Conservation (phyloP, 2,797 vertebrate species). For the Anguilla marmorata region DNA sequence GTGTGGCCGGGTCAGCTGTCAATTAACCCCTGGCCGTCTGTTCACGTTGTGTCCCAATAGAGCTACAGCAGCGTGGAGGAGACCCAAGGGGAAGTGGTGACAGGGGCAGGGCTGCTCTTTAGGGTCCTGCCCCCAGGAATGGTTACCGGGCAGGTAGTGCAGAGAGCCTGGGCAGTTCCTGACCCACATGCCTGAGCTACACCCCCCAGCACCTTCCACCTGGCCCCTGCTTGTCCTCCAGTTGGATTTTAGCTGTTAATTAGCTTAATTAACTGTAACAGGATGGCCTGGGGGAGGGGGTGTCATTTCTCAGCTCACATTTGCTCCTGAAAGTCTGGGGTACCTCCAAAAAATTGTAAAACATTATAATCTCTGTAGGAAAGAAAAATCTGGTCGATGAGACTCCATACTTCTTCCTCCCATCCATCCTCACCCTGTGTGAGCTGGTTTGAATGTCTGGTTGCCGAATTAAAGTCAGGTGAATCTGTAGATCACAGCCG, state of each 20-base stretch:
- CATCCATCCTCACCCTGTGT: background rate
- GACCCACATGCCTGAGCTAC: background rate
- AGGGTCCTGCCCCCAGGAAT: conserved; percentile 26
- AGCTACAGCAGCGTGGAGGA: conserved; percentile 76
- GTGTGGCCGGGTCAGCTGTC: background rate
- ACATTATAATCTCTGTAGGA: background rate
- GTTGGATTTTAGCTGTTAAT: background rate
- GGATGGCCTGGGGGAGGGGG: background rate
- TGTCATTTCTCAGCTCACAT: background rate
- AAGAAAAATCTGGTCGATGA: background rate
- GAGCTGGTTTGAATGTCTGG: background rate
- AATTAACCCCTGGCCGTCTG: conserved; percentile 8
- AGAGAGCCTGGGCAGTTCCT: conserved; percentile 24
- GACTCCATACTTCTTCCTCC: background rate
- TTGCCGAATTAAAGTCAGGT: background rate
- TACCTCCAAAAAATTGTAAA: background rate
- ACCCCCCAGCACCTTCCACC: background rate
- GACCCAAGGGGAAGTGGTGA: conserved; percentile 70
- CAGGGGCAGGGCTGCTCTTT: conserved; percentile 68
- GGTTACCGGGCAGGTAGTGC: conserved; percentile 35
- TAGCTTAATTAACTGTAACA: background rate
- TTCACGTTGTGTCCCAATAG: conserved; percentile 62
- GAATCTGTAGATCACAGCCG: background rate
- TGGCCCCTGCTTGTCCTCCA: background rate
- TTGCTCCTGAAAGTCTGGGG: background rate